These are phyloP conservation scores for Pomatostomus ruficeps DNA, from an alignment of 2,113 vertebrate genomes.

Conservation along the genomic window DNA sequence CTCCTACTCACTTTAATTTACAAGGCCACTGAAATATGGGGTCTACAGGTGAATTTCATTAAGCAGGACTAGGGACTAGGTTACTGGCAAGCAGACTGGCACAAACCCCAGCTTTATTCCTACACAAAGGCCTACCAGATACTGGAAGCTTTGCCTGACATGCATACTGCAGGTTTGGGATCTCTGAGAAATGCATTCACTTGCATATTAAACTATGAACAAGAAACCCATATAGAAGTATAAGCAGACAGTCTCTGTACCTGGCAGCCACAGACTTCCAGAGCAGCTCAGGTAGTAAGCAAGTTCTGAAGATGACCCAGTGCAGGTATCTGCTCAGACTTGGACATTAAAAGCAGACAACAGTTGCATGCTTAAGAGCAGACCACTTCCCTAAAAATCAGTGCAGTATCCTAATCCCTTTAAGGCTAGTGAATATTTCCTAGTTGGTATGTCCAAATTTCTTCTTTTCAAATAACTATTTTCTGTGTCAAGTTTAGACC, in stretches of 20 bases:
- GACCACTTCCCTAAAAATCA: not conserved
- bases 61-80: not conserved
- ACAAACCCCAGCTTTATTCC: not conserved
- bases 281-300: not conserved
- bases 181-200: not conserved
- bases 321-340: not conserved
- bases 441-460: not conserved
- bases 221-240: not conserved
- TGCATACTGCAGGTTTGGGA: not conserved
- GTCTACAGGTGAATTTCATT: not conserved
- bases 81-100: rapidly evolving
- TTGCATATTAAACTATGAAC: not conserved
- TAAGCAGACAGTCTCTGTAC: not conserved
- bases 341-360: not conserved
- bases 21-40: rapidly evolving
- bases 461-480: not conserved
- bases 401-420: not conserved
- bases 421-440: not conserved
- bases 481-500: not conserved
- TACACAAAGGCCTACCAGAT: not conserved
- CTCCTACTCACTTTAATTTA: not conserved
- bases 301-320: not conserved
- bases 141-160: not conserved
- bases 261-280: not conserved
- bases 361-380: rapidly evolving